phyloP scores from a whole-genome alignment of 1,140 invertebrate genomes.

The Rhagoletis zephyria region DNA sequence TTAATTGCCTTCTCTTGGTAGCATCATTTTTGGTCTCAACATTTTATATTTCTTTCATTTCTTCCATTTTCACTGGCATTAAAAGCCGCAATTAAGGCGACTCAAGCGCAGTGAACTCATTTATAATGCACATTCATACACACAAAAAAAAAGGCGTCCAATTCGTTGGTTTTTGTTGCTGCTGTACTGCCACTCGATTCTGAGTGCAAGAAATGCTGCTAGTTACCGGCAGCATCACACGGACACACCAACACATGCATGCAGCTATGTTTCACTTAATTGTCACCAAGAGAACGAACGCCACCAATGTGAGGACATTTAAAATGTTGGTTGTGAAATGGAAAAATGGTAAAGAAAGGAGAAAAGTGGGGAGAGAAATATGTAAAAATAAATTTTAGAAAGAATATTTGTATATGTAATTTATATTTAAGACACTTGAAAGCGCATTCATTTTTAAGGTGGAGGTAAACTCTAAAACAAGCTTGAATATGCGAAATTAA shows the following conservation, averaged over 20 bases:
- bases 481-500: too few relatives aligned
- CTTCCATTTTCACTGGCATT: neutral
- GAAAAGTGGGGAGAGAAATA: neutral
- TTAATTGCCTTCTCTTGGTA: neutral
- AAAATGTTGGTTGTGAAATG: neutral
- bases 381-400: too few relatives aligned
- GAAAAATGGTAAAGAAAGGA: neutral
- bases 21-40: neutral
- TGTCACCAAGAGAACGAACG: conserved; percentile 26
- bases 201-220: neutral
- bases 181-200: neutral
- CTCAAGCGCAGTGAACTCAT: conserved; percentile 46
- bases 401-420: too few relatives aligned
- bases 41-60: neutral
- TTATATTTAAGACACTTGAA: too few relatives aligned
- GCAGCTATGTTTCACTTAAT: conserved; percentile 8
- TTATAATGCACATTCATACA: conserved; percentile 14
- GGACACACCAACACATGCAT: neutral
- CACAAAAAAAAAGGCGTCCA: neutral
- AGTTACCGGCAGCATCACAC: neutral
- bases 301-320: neutral
- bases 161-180: neutral
- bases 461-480: too few relatives aligned
- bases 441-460: too few relatives aligned
- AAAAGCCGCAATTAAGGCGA: conserved; percentile 29